Evolutionary conservation across 2,888 invertebrate species (phyloP).

Genomic region (Tiliacea citrago): DNA sequence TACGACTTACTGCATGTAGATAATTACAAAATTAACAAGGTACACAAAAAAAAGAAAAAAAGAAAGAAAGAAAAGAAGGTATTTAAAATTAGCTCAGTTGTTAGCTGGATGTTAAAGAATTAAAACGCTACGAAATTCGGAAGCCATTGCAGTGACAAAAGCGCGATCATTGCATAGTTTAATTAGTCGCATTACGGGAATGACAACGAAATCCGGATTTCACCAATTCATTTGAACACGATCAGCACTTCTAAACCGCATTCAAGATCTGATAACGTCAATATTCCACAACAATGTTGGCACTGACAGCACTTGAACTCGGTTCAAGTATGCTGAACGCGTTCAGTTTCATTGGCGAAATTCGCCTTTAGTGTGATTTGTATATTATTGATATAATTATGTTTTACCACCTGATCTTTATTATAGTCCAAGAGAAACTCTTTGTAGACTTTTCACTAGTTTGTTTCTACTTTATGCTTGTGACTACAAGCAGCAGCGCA

Average conservation of each 20-base stretch:
- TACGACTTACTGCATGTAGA: constrained; percentile 19
- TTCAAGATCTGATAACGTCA: too few relatives aligned
- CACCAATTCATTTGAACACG: too few relatives aligned
- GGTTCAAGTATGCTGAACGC: too few relatives aligned
- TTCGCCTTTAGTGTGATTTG: too few relatives aligned
- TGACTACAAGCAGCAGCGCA: too few relatives aligned
- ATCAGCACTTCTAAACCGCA: too few relatives aligned
- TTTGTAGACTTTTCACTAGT: neutral
- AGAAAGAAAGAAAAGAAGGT: too few relatives aligned
- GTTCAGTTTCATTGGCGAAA: too few relatives aligned
- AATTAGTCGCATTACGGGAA: neutral
- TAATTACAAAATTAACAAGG: constrained; percentile 45
- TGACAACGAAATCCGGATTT: neutral
- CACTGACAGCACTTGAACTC: too few relatives aligned
- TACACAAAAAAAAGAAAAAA: too few relatives aligned
- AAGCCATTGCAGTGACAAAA: neutral
- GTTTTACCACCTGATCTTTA: neutral
- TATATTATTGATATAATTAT: too few relatives aligned
- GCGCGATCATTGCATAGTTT: neutral
- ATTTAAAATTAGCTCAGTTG: constrained; percentile 11
- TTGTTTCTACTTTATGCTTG: neutral
- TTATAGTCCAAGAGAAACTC: neutral
- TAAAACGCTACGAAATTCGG: neutral
- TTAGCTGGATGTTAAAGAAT: neutral
- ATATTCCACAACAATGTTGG: too few relatives aligned